A percentile compares a stretch with the other conserved stretches of the same genome.
These are phyloP conservation scores for Tenthredo mesomela DNA, from an alignment of 2,888 invertebrate genomes.

Conservation along the genomic window DNA sequence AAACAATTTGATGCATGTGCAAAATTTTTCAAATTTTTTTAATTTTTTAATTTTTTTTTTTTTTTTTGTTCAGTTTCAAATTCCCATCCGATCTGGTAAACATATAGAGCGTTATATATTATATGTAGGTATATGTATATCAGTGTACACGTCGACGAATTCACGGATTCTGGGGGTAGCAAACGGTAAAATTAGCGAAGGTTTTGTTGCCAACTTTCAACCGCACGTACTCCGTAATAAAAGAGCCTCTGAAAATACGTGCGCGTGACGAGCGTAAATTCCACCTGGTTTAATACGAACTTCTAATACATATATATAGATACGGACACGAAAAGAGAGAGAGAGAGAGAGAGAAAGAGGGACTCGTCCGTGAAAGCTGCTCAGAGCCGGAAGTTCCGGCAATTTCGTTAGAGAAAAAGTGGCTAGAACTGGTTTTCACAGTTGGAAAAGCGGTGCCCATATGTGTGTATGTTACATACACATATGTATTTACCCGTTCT, in stretches of 20 bases:
- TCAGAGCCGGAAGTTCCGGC: slow-evolving; percentile 40
- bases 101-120: not conserved
- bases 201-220: slow-evolving; percentile 49
- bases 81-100: not conserved
- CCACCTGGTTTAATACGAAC: slow-evolving; percentile 46
- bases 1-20: too few relatives aligned
- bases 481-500: too few relatives aligned
- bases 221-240: slow-evolving; percentile 46
- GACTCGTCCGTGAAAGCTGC: slow-evolving; percentile 32
- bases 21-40: not conserved
- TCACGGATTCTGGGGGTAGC: slow-evolving; percentile 41
- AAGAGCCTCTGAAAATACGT: slow-evolving; percentile 44
- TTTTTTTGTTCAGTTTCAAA: slow-evolving; percentile 10
- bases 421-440: slow-evolving; percentile 22
- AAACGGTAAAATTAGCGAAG: slow-evolving; percentile 45
- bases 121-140: not conserved
- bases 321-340: slow-evolving; percentile 1
- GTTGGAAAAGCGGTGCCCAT: not conserved
- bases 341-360: not conserved
- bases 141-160: slow-evolving; percentile 11
- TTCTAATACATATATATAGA: slow-evolving; percentile 38
- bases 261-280: slow-evolving; percentile 49
- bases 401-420: slow-evolving; percentile 29
- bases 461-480: not conserved
- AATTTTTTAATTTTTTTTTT: slow-evolving; percentile 44